These are phyloP conservation scores for Drosophila infuscata DNA, from an alignment of 2,888 invertebrate species.

Conservation along the genomic window DNA sequence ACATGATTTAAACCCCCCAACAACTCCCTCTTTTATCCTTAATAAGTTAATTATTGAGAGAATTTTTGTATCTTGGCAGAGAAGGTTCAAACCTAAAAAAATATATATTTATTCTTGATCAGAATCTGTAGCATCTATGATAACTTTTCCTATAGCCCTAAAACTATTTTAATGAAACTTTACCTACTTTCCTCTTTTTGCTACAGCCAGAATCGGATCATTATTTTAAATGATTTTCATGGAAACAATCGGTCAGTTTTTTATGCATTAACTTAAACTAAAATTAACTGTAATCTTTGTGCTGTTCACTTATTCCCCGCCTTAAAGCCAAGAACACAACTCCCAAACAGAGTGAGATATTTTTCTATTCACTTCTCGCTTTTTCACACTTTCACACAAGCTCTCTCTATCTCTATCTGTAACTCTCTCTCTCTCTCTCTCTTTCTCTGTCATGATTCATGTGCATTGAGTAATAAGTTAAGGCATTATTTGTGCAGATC, in stretches of 20 bases:
- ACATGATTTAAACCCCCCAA: too few species aligned
- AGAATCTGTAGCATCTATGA: not conserved
- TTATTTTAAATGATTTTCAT: not conserved
- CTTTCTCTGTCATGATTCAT: conserved; percentile 4
- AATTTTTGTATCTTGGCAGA: not conserved
- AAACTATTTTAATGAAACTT: not conserved
- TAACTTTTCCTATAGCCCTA: not conserved
- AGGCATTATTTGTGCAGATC: conserved; percentile 33
- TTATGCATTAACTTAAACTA: too few species aligned
- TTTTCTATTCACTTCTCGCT: not conserved
- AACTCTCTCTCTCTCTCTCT: not conserved
- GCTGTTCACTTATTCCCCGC: too few species aligned
- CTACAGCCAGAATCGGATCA: not conserved
- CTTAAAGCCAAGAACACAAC: not conserved
- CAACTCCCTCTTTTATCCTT: not conserved
- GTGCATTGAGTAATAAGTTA: conserved; percentile 13
- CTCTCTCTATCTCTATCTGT: not conserved
- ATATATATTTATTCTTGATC: not conserved
- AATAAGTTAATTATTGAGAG: conserved; percentile 7
- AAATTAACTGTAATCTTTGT: too few species aligned
- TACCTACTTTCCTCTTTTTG: not conserved
- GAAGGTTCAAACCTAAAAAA: not conserved
- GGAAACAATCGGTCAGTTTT: not conserved
- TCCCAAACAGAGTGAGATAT: not conserved
- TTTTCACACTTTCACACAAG: conserved; percentile 3